phyloP scores from a whole-genome alignment of 2,113 vertebrate genomes.

The Oncorhynchus clarkii region DNA sequence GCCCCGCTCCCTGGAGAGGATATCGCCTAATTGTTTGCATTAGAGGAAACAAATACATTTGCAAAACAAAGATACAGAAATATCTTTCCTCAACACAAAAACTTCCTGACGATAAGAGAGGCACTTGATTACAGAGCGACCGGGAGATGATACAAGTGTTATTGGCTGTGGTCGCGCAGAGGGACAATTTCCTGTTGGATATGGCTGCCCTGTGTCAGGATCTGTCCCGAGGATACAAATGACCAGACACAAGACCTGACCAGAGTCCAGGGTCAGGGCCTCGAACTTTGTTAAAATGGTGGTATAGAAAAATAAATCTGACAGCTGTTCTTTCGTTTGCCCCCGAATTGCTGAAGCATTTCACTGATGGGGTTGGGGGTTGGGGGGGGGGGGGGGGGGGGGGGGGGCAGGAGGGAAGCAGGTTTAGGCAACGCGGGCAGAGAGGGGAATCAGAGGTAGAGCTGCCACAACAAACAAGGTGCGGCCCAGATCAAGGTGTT shows the following conservation, averaged over 20 bases:
- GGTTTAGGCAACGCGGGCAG: neutral
- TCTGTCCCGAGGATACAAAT: conserved; percentile 36
- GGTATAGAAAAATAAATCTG: conserved; percentile 41
- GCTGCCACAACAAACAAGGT: conserved; percentile 53
- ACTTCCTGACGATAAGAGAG: conserved; percentile 64
- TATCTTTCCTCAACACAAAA: conserved; percentile 47
- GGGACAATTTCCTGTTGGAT: conserved; percentile 35
- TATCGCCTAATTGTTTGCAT: conserved; percentile 56
- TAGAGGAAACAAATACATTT: conserved; percentile 53
- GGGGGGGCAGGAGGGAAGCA: neutral
- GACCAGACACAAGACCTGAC: neutral
- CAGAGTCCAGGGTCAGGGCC: neutral
- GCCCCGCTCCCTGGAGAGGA: conserved; percentile 35
- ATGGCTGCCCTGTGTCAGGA: conserved; percentile 13
- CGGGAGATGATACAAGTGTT: conserved; percentile 40
- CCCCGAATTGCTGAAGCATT: conserved; percentile 39
- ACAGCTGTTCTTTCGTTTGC: conserved; percentile 58
- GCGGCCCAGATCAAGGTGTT: conserved; percentile 59
- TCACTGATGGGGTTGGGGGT: neutral
- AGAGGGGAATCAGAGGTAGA: conserved; percentile 36
- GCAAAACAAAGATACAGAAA: conserved; percentile 60
- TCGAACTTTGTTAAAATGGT: conserved; percentile 1
- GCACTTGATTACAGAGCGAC: conserved; percentile 35
- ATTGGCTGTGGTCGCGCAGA: conserved; percentile 34
- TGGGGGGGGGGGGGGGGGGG: neutral